Conservation (phyloP, 1,140 invertebrate genomes). For the Brachionus rubens region DNA sequence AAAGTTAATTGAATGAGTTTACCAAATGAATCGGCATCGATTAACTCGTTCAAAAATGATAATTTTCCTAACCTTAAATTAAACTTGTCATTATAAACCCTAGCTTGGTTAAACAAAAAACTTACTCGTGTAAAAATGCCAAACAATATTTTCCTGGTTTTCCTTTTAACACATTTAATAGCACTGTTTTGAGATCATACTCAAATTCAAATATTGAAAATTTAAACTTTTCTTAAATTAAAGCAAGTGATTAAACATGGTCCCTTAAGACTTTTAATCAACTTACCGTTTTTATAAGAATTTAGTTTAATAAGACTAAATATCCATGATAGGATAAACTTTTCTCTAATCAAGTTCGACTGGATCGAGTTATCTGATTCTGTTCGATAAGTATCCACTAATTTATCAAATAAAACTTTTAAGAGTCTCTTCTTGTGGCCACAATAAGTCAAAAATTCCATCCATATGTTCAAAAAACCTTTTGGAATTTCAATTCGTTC, state of each 20-base stretch:
- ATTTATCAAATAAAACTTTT: conserved; percentile 8
- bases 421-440: background rate
- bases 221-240: background rate
- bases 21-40: background rate
- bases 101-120: too few relatives aligned
- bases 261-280: background rate
- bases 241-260: background rate
- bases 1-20: background rate
- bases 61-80: background rate
- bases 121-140: conserved; percentile 1
- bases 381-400: conserved; percentile 3
- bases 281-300: conserved; percentile 27
- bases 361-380: background rate
- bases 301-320: background rate
- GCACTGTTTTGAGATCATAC: conserved; percentile 1
- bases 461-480: conserved; percentile 31
- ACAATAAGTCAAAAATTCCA: conserved; percentile 15
- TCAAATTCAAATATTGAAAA: conserved; percentile 34
- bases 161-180: background rate
- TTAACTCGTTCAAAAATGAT: background rate
- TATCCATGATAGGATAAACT: conserved; percentile 21
- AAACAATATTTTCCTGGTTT: conserved; percentile 31
- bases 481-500: conserved; percentile 24
- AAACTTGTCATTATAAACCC: too few relatives aligned
- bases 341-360: conserved; percentile 5